Evolutionary conservation across 2,113 vertebrate genomes (phyloP).

Genomic region (Sinosuthora webbiana): DNA sequence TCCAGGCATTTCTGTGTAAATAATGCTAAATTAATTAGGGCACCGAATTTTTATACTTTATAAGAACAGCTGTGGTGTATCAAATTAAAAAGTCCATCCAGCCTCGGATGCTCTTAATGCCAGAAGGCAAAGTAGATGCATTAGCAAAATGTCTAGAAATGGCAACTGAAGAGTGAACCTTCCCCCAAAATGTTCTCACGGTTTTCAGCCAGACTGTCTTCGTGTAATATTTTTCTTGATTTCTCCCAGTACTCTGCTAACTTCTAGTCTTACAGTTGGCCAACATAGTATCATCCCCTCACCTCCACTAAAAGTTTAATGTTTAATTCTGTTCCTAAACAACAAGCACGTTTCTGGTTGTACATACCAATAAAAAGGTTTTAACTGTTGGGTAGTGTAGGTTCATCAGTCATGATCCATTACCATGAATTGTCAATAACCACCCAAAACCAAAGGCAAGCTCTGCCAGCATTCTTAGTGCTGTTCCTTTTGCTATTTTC

Average conservation of each 20-base stretch:
- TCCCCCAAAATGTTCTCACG: background rate
- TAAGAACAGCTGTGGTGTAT: background rate
- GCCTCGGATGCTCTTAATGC: background rate
- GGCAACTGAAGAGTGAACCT: background rate
- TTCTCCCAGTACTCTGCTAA: background rate
- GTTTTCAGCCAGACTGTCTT: background rate
- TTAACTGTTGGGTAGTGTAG: background rate
- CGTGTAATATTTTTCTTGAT: background rate
- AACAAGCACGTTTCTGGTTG: background rate
- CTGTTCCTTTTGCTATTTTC: background rate
- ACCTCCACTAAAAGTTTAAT: background rate
- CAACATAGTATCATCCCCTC: background rate
- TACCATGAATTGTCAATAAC: background rate
- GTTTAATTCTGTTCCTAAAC: background rate
- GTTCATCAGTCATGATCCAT: background rate
- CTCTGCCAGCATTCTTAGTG: background rate
- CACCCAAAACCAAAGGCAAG: background rate
- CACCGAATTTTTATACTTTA: background rate
- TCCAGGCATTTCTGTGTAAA: slow-evolving; percentile 60
- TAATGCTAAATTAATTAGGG: slow-evolving; percentile 5
- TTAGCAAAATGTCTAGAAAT: background rate
- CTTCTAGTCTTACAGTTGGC: background rate
- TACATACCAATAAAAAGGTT: background rate
- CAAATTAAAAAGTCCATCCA: background rate
- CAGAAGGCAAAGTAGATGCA: background rate